Evolutionary conservation across 2,113 vertebrate species (phyloP).

Genomic region (Patagioenas fasciata): DNA sequence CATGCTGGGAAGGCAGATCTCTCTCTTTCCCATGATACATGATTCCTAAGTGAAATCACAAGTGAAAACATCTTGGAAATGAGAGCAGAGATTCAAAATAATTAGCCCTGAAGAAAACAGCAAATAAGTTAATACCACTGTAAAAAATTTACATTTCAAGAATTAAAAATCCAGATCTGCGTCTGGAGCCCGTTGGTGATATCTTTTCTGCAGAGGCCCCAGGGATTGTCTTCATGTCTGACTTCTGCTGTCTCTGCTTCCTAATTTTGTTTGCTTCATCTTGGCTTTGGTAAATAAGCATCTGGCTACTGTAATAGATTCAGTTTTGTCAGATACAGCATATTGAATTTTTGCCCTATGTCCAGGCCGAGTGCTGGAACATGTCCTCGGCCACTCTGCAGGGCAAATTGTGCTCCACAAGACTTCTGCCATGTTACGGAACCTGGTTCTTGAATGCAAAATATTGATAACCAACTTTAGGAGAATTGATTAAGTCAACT

Average conservation of each 20-base stretch:
- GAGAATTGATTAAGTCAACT: neutral
- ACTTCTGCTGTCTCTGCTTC: neutral
- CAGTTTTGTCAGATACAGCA: neutral
- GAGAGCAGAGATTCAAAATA: neutral
- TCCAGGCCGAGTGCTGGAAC: neutral
- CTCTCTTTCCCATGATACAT: neutral
- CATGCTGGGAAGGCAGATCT: neutral
- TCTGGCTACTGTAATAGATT: neutral
- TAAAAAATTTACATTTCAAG: neutral
- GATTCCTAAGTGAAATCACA: neutral
- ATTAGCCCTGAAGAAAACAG: neutral
- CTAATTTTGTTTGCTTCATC: neutral
- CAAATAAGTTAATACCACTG: neutral
- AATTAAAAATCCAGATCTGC: neutral
- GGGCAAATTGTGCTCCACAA: neutral
- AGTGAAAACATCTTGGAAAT: neutral
- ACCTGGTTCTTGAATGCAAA: neutral
- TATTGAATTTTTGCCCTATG: neutral
- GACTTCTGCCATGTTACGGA: neutral
- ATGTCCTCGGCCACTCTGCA: neutral
- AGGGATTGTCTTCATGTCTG: neutral
- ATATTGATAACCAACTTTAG: neutral
- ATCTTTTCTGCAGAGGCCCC: neutral
- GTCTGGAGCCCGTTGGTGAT: rapidly evolving
- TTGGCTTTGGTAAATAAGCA: neutral